phyloP scores from a whole-genome alignment of 2,888 invertebrate genomes.

The Drosophila infuscata region DNA sequence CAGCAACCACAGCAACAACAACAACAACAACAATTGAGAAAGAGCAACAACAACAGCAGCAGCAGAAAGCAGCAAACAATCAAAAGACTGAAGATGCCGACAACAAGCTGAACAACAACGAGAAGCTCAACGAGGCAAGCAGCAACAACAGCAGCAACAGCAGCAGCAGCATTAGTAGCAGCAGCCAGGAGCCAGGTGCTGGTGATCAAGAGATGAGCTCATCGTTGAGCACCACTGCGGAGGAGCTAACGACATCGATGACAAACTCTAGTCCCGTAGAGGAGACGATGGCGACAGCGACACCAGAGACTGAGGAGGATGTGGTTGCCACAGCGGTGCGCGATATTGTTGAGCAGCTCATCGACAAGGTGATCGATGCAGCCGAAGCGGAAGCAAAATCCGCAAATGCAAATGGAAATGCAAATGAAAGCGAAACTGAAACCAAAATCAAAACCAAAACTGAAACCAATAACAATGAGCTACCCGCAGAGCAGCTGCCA shows the following conservation, averaged over 20 bases:
- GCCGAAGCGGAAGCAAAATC: conserved; percentile 53
- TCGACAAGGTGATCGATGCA: conserved; percentile 81
- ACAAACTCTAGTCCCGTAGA: conserved; percentile 63
- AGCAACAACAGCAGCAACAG: conserved; percentile 59
- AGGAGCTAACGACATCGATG: conserved; percentile 64
- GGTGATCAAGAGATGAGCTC: conserved; percentile 64
- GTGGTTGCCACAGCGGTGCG: conserved; percentile 73
- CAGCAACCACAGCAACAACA: conserved; percentile 7
- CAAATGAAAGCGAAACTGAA: conserved; percentile 5
- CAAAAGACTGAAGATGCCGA: conserved; percentile 84
- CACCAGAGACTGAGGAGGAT: conserved; percentile 41
- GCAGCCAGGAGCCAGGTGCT: conserved; percentile 1
- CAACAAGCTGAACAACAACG: conserved; percentile 80
- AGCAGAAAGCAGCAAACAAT: conserved; percentile 76
- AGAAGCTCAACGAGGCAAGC: conserved; percentile 68
- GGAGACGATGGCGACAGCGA: conserved; percentile 8
- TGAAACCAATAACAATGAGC: conserved; percentile 31
- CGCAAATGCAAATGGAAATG: conserved; percentile 23
- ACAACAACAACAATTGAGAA: conserved; percentile 13
- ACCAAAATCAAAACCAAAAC: conserved; percentile 9
- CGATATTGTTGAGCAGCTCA: conserved; percentile 83
- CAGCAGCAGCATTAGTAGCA: conserved; percentile 24
- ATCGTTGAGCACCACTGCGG: conserved; percentile 63
- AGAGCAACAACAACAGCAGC: conserved; percentile 13
- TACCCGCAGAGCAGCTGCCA: conserved; percentile 13